Conservation (phyloP, 2,888 invertebrate species). For the Acanthosepion lycidas region DNA sequence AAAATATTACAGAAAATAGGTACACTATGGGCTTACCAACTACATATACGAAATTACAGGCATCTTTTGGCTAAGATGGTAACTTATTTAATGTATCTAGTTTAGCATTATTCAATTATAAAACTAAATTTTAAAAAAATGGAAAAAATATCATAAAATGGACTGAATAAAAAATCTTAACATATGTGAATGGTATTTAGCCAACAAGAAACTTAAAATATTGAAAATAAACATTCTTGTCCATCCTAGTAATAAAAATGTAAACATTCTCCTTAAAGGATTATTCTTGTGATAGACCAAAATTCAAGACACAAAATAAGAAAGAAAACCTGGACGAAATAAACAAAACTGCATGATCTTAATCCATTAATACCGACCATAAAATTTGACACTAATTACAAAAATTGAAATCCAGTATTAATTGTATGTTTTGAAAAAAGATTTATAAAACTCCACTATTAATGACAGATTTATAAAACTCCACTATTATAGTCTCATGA, state of each 20-base stretch:
- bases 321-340: not conserved
- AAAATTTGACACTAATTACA: no score
- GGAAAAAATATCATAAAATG: not conserved
- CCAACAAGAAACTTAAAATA: not conserved
- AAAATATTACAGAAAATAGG: not conserved
- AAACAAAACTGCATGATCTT: not conserved
- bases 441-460: no score
- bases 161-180: not conserved
- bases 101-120: not conserved
- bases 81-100: not conserved
- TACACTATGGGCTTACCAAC: conserved; percentile 33
- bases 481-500: no score
- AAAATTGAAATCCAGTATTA: no score
- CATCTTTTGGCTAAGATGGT: not conserved
- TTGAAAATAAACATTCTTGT: not conserved
- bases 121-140: not conserved
- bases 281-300: not conserved
- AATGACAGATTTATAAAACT: no score
- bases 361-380: no score
- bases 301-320: not conserved
- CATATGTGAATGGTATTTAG: not conserved
- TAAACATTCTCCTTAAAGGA: not conserved
- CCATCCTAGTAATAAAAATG: not conserved
- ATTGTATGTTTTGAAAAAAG: no score
- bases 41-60: not conserved